Percentiles rank a stretch among this genome's conserved stretches.
Evolutionary conservation across 2,888 invertebrate species (phyloP).

Genomic region (Abscondita cerata): DNA sequence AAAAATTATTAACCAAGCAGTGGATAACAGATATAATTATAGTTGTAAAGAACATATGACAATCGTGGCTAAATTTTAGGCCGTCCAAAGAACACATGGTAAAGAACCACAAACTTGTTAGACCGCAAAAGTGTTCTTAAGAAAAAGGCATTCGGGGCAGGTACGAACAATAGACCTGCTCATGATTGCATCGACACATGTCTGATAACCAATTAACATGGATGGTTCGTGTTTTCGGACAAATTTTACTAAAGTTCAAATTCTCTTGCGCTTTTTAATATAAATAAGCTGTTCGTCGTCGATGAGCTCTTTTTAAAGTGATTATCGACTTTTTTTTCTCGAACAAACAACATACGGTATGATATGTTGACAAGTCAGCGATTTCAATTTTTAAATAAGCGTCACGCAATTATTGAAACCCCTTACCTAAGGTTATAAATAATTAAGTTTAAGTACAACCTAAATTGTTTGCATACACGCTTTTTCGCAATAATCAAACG

Average conservation of each 20-base stretch:
- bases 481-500: no score
- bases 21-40: conserved; percentile 23
- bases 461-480: no score
- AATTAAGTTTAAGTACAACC: no score
- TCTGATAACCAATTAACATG: conserved; percentile 54
- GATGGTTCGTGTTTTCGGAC: conserved; percentile 50
- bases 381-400: conserved; percentile 44
- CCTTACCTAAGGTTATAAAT: no score
- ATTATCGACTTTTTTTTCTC: conserved; percentile 30
- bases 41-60: conserved; percentile 49
- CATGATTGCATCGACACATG: conserved; percentile 54
- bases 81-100: conserved; percentile 38
- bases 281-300: background rate
- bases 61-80: conserved; percentile 41
- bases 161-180: conserved; percentile 43
- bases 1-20: conserved; percentile 17
- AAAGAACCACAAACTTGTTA: conserved; percentile 52
- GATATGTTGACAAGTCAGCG: conserved; percentile 58
- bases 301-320: conserved; percentile 14
- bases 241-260: conserved; percentile 45
- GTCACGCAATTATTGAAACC: no score
- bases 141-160: conserved; percentile 41
- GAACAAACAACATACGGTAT: conserved; percentile 56
- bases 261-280: conserved; percentile 16
- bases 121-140: conserved; percentile 48